A percentile compares a stretch with the other conserved stretches of the same genome.
These are phyloP conservation scores for Campylomormyrus numenius DNA, from an alignment of 2,113 vertebrate genomes.

Conservation along the genomic window DNA sequence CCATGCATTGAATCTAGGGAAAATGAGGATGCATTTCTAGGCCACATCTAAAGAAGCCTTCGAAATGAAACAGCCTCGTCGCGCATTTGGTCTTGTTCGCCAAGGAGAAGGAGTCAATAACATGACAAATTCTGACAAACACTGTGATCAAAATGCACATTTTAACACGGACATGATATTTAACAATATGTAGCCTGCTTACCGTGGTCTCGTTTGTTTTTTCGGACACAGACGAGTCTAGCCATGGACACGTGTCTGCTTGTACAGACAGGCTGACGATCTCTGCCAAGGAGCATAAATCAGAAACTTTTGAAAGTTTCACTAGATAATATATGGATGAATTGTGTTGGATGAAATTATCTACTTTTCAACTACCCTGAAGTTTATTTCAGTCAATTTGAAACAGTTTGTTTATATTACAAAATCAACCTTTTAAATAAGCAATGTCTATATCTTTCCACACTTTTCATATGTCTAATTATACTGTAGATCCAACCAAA, in stretches of 20 bases:
- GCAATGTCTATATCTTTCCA: too few relatives aligned
- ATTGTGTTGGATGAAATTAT: neutral
- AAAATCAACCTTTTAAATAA: too few relatives aligned
- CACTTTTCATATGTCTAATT: too few relatives aligned
- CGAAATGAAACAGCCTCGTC: neutral
- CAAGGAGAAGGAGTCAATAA: neutral
- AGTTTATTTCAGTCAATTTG: neutral
- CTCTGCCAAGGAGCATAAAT: neutral
- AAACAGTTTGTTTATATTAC: too few relatives aligned
- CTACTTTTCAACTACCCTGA: neutral
- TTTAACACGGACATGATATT: neutral
- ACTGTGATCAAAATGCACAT: neutral
- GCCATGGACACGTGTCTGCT: too few relatives aligned
- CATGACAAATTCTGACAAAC: neutral
- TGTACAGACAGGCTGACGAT: neutral
- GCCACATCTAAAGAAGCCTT: neutral
- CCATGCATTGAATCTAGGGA: neutral
- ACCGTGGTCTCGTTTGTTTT: neutral
- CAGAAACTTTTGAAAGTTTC: neutral
- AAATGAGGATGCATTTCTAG: neutral
- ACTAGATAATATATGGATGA: neutral
- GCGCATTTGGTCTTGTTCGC: neutral
- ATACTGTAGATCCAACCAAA: too few relatives aligned
- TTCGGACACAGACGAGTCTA: neutral
- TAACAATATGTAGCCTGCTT: neutral